phyloP scores from a whole-genome alignment of 2,113 vertebrate genomes.

The Brachyhypopomus gauderio region DNA sequence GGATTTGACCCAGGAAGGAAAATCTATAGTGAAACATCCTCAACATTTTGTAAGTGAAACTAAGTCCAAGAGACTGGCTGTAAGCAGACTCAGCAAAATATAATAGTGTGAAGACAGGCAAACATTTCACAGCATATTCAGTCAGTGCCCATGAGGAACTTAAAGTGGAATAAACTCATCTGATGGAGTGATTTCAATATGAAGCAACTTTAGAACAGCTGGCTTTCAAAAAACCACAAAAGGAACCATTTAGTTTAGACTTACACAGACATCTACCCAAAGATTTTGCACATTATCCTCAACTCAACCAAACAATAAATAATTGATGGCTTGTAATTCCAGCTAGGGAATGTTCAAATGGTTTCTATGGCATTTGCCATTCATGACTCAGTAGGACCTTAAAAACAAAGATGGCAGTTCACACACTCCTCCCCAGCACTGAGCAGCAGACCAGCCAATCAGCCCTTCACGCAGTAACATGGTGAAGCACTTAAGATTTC shows the following conservation, averaged over 20 bases:
- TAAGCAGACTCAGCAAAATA: not conserved
- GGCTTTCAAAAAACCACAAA: constrained; percentile 2
- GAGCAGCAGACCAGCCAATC: not conserved
- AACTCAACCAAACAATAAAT: too few species aligned
- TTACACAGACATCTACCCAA: not conserved
- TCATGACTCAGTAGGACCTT: not conserved
- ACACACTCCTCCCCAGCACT: not conserved
- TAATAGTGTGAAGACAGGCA: not conserved
- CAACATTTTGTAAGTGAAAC: not conserved
- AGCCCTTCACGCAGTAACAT: not conserved
- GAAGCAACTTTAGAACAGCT: constrained; percentile 6
- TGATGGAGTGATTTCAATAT: constrained; percentile 6
- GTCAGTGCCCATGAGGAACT: not conserved
- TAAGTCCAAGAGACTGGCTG: not conserved
- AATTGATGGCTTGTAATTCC: not conserved
- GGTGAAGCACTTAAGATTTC: too few species aligned
- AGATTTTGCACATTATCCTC: not conserved
- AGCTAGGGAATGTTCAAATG: not conserved
- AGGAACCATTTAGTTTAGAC: not conserved
- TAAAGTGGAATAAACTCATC: not conserved
- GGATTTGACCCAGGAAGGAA: not conserved
- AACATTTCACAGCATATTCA: not conserved
- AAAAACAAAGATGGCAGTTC: not conserved
- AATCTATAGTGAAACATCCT: not conserved
- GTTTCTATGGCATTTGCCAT: not conserved